Conservation (phyloP, 2,113 vertebrate species). For the Nothobranchius furzeri region DNA sequence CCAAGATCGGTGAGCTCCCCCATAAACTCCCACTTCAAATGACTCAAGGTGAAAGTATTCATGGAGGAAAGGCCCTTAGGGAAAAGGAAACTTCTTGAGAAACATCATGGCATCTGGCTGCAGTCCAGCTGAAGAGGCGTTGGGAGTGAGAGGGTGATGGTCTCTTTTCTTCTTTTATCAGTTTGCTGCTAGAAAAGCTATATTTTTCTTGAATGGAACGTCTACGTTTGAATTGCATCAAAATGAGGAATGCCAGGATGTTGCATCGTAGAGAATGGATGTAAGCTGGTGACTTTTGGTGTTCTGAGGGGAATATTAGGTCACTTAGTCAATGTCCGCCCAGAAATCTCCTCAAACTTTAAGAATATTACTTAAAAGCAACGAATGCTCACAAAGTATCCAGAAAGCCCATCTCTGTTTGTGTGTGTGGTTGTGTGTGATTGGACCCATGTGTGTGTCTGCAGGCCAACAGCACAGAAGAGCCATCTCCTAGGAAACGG, state of each 20-base stretch:
- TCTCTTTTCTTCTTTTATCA: background rate
- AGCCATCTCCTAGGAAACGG: constrained; percentile 21
- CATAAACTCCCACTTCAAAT: constrained; percentile 24
- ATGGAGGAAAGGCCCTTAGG: constrained; percentile 9
- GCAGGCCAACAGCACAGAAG: background rate
- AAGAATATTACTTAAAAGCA: constrained; percentile 42
- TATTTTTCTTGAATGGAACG: background rate
- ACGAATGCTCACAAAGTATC: constrained; percentile 45
- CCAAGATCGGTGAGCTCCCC: background rate
- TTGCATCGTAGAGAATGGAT: background rate
- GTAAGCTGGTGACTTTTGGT: background rate
- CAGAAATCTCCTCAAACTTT: constrained; percentile 5
- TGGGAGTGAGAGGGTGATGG: background rate
- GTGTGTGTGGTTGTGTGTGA: constrained; percentile 11
- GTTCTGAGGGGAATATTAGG: background rate
- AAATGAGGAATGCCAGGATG: background rate
- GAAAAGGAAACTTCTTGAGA: constrained; percentile 10
- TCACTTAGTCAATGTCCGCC: background rate
- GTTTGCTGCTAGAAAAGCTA: background rate
- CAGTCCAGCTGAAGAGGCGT: constrained; percentile 12
- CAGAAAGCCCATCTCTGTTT: background rate
- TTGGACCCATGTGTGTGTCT: constrained; percentile 6
- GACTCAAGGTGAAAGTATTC: constrained; percentile 35
- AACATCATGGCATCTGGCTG: constrained; percentile 16
- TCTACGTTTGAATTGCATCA: background rate